Conservation (phyloP, 2,113 vertebrate genomes). For the Sinocyclocheilus maitianheensis region DNA sequence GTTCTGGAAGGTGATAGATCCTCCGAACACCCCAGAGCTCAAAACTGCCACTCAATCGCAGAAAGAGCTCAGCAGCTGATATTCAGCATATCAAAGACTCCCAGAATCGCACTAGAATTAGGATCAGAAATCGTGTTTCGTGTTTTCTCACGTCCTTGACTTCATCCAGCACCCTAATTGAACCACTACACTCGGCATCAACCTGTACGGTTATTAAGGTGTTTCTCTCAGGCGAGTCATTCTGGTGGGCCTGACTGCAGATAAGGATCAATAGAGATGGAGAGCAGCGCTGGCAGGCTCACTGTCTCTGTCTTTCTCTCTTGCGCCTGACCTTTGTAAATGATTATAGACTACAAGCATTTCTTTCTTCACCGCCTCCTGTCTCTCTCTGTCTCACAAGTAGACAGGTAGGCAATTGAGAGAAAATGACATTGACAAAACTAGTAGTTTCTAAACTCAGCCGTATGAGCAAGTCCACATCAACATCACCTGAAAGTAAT, state of each 20-base stretch:
- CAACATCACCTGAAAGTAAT: background rate
- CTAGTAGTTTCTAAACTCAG: background rate
- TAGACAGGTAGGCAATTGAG: slow-evolving; percentile 9
- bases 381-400: slow-evolving; percentile 31
- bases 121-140: slow-evolving; percentile 29
- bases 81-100: slow-evolving; percentile 45
- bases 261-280: slow-evolving; percentile 58
- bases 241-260: slow-evolving; percentile 53
- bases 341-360: slow-evolving; percentile 56
- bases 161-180: slow-evolving; percentile 50
- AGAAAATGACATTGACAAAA: slow-evolving; percentile 19
- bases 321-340: slow-evolving; percentile 55
- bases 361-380: slow-evolving; percentile 41
- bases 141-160: slow-evolving; percentile 53
- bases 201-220: slow-evolving; percentile 50
- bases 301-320: slow-evolving; percentile 10
- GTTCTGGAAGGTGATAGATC: slow-evolving; percentile 72
- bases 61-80: slow-evolving; percentile 27
- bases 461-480: background rate
- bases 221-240: slow-evolving; percentile 52
- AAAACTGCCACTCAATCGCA: slow-evolving; percentile 35
- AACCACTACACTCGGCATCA: slow-evolving; percentile 44
- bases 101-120: background rate
- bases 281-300: slow-evolving; percentile 52
- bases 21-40: slow-evolving; percentile 22